These are phyloP conservation scores for Rhynchopsitta pachyrhyncha DNA, from an alignment of 2,113 vertebrate genomes.

Conservation along the genomic window DNA sequence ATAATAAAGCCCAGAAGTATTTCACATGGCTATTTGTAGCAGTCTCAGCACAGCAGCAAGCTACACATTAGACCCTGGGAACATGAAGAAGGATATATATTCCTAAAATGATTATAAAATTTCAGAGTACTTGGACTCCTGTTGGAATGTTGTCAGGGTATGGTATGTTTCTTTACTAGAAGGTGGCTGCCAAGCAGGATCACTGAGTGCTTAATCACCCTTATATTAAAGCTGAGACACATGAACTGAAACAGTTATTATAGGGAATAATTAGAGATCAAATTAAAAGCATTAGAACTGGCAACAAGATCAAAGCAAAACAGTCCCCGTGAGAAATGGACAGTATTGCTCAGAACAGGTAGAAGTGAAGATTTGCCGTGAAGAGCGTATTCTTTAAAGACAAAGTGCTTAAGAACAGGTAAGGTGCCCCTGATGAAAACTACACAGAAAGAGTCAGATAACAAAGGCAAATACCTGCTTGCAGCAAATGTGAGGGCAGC, in stretches of 20 bases:
- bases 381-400: neutral
- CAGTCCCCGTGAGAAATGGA: constrained; percentile 20
- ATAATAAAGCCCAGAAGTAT: neutral
- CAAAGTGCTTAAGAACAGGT: neutral
- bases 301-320: constrained; percentile 54
- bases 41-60: neutral
- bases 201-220: constrained; percentile 37
- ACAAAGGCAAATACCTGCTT: neutral
- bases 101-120: neutral
- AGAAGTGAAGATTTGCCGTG: neutral
- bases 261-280: constrained; percentile 52
- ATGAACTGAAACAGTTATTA: constrained; percentile 48
- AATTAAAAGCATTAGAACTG: constrained; percentile 53
- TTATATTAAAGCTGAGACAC: constrained; percentile 35
- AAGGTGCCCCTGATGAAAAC: neutral
- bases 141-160: neutral
- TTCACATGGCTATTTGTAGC: neutral
- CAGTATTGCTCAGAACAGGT: neutral
- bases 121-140: neutral
- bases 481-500: neutral
- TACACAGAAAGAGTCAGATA: neutral
- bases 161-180: neutral
- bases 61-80: neutral
- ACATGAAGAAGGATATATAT: neutral
- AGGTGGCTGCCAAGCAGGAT: constrained; percentile 29